phyloP scores from a whole-genome alignment of 1,140 invertebrate species.

The Coenobita brevimanus region DNA sequence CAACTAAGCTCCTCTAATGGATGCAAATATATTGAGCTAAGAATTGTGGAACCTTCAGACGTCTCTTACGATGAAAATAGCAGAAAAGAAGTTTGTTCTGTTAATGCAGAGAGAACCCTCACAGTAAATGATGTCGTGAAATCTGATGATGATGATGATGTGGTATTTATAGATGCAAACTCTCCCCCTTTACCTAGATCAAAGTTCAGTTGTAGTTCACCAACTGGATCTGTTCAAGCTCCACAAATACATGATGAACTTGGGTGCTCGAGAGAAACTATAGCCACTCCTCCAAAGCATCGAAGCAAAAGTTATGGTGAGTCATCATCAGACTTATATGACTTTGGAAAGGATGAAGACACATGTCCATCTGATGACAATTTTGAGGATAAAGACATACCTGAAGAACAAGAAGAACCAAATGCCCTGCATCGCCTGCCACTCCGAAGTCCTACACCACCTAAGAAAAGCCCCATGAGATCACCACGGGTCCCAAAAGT shows the following conservation, averaged over 20 bases:
- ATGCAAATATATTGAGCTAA: conserved; percentile 25
- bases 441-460: conserved; percentile 50
- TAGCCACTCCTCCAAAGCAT: conserved; percentile 10
- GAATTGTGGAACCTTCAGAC: conserved; percentile 42
- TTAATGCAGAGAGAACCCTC: not conserved
- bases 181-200: conserved; percentile 18
- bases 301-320: not conserved
- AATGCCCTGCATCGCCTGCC: conserved; percentile 28
- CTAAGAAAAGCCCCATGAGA: conserved; percentile 31
- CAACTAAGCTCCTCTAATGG: not conserved
- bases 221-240: not conserved
- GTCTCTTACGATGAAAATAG: not conserved
- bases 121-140: conserved; percentile 4
- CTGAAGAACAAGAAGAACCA: not conserved
- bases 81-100: not conserved
- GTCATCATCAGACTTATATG: not conserved
- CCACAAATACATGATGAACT: not conserved
- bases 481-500: conserved; percentile 33
- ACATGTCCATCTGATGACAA: not conserved
- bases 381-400: conserved; percentile 2
- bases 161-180: conserved; percentile 39
- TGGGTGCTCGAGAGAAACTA: not conserved
- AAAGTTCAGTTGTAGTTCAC: not conserved
- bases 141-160: conserved; percentile 44
- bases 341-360: not conserved